phyloP scores from a whole-genome alignment of 2,113 vertebrate species.

The Talpa occidentalis region DNA sequence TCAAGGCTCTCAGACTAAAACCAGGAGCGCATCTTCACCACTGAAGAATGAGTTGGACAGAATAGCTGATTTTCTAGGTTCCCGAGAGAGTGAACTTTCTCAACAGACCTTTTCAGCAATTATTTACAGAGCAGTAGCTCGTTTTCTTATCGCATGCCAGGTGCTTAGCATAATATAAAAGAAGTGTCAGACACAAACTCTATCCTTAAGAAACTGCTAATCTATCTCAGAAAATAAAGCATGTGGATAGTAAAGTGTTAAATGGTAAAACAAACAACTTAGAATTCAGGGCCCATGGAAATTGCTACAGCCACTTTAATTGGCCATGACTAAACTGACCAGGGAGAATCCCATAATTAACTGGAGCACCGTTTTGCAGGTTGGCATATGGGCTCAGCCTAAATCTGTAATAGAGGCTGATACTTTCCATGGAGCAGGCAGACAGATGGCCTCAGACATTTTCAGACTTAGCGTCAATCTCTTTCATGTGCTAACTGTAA shows the following conservation, averaged over 20 bases:
- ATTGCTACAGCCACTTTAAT: conserved; percentile 35
- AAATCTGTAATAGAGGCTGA: conserved; percentile 23
- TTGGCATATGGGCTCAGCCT: conserved; percentile 15
- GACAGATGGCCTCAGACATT: conserved; percentile 61
- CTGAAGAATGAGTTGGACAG: neutral
- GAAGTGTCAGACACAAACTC: neutral
- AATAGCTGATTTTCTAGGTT: neutral
- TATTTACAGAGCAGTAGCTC: neutral
- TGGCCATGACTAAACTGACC: conserved; percentile 50
- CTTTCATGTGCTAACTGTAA: conserved; percentile 55
- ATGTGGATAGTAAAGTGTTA: neutral
- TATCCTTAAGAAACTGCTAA: neutral
- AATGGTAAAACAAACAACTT: neutral
- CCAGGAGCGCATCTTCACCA: neutral
- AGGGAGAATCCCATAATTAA: conserved; percentile 37
- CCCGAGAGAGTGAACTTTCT: neutral
- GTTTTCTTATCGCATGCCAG: neutral
- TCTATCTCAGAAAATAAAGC: conserved; percentile 36
- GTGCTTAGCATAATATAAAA: neutral
- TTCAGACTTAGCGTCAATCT: conserved; percentile 55
- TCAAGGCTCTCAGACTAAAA: neutral
- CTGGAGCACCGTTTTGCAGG: conserved; percentile 10
- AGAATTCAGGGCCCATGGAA: conserved; percentile 38
- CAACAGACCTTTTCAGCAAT: neutral
- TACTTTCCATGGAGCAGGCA: conserved; percentile 56